Conservation (phyloP, 1,140 invertebrate genomes). For the Pygmarrhopalites habei region DNA sequence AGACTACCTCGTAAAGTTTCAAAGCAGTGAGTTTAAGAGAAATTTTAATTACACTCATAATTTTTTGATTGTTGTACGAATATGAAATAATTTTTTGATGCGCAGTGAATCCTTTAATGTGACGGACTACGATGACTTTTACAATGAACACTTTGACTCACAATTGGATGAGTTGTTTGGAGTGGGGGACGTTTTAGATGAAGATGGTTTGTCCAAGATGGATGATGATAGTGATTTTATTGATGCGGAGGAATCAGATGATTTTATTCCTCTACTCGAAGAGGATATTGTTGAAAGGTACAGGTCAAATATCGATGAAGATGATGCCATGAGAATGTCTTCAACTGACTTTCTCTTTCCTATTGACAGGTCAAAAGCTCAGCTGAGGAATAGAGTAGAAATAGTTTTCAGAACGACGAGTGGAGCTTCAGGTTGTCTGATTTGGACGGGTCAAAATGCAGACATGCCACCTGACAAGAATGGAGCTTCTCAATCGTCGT, state of each 20-base stretch:
- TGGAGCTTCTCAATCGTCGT: too few species aligned
- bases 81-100: neutral
- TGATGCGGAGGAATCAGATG: constrained; percentile 37
- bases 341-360: too few species aligned
- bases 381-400: constrained; percentile 62
- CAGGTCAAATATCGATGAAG: too few species aligned
- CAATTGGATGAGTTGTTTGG: constrained; percentile 40
- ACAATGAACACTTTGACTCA: constrained; percentile 40
- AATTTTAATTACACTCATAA: neutral
- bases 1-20: constrained; percentile 56
- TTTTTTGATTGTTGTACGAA: neutral
- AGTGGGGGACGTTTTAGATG: constrained; percentile 45
- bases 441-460: constrained; percentile 56
- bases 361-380: constrained; percentile 47
- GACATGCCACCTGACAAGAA: constrained; percentile 35
- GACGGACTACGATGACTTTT: constrained; percentile 41
- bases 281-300: constrained; percentile 30
- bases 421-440: constrained; percentile 57
- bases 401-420: constrained; percentile 58
- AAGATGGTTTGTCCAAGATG: constrained; percentile 42
- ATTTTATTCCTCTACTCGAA: constrained; percentile 34
- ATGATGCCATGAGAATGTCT: too few species aligned
- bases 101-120: constrained; percentile 42
- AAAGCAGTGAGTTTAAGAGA: constrained; percentile 50
- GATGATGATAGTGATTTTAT: constrained; percentile 41